Conservation (phyloP, 2,797 vertebrate genomes). For the Alca torda region DNA sequence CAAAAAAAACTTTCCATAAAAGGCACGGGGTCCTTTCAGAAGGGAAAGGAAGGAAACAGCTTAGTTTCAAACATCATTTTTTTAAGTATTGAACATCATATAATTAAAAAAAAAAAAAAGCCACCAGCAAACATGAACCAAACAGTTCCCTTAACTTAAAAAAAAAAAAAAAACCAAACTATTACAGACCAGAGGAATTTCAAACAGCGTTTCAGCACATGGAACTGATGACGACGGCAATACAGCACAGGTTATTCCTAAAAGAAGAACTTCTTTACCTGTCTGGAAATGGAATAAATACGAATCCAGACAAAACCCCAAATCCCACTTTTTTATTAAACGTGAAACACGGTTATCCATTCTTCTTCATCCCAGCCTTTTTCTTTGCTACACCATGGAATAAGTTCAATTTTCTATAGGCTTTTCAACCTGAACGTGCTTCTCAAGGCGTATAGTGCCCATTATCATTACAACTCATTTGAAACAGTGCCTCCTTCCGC, state of each 20-base stretch:
- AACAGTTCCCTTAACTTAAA: background rate
- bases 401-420: background rate
- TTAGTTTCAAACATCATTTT: background rate
- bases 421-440: background rate
- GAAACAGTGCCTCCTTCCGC: background rate
- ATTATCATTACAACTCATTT: rapidly evolving
- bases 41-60: background rate
- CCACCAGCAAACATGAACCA: background rate
- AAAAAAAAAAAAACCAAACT: too few relatives aligned
- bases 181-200: background rate
- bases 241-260: background rate
- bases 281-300: background rate
- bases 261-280: background rate
- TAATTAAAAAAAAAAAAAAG: background rate
- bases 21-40: background rate
- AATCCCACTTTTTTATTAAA: background rate
- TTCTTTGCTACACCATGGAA: background rate
- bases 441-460: rapidly evolving
- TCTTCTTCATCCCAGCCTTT: background rate
- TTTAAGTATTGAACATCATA: rapidly evolving
- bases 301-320: background rate
- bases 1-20: background rate
- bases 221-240: background rate
- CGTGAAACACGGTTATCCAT: background rate
- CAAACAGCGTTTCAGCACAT: background rate